Percentiles rank a stretch among this genome's conserved stretches.
These are phyloP conservation scores for Drosophila planitibia DNA, from an alignment of 2,888 invertebrate genomes.

Conservation along the genomic window DNA sequence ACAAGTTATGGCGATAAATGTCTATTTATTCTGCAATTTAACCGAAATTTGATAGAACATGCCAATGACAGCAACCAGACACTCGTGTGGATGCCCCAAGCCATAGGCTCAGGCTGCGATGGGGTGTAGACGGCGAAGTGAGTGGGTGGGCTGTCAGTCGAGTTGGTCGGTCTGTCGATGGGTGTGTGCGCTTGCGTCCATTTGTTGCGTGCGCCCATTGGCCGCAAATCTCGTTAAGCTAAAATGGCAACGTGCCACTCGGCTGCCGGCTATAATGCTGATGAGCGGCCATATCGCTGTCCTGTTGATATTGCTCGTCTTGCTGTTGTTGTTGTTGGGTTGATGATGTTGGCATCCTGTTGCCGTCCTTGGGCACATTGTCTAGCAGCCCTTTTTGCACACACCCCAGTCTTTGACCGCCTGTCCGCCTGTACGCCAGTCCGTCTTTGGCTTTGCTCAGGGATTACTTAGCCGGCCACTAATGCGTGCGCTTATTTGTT, in stretches of 20 bases:
- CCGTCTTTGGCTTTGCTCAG: constrained; percentile 49
- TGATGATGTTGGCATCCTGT: constrained; percentile 46
- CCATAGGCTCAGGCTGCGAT: neutral
- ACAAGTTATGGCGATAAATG: constrained; percentile 82
- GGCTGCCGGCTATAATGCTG: constrained; percentile 64
- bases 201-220: constrained; percentile 63
- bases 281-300: constrained; percentile 63
- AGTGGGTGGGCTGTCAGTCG: neutral
- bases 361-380: constrained; percentile 40
- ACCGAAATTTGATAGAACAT: constrained; percentile 78
- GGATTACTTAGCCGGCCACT: constrained; percentile 78
- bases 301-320: constrained; percentile 13
- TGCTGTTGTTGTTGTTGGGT: constrained; percentile 9
- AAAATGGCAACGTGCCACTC: constrained; percentile 75
- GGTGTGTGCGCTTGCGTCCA: constrained; percentile 37
- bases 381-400: constrained; percentile 65
- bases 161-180: neutral
- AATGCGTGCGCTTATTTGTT: constrained; percentile 79
- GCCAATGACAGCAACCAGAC: constrained; percentile 60
- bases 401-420: constrained; percentile 58
- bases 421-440: constrained; percentile 37
- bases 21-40: constrained; percentile 79
- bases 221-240: constrained; percentile 80
- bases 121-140: constrained; percentile 1
- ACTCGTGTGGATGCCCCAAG: constrained; percentile 15